Base-by-base conservation (phyloP, 2,797 vertebrate species). In the Xenops minutus region DNA sequence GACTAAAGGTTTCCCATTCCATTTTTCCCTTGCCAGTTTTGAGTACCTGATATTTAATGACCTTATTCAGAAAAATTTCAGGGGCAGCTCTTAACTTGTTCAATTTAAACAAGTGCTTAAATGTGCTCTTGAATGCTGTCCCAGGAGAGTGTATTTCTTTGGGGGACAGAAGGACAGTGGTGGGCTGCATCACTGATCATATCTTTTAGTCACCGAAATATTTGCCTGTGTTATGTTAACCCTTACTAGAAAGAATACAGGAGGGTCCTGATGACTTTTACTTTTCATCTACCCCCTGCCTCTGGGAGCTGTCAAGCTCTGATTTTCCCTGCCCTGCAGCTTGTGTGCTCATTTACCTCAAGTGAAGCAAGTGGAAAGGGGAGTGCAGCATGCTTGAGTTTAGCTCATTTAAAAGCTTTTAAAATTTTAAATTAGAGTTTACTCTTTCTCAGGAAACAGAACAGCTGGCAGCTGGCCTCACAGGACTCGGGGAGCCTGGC, bases 391-490 rank as follows among this genome's bases (percentile, higher is more conserved):
- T 88, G 69, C 93, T 91, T n/a, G 61, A 89, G 32, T 83, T 95
- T 62, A 84, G 62, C 62, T 93, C 51, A 44, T 93, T 94, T 89
- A 64, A 91, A 92, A 89, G 89, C 85, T 89, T 91, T 92, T 58
- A 75, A 54, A 91, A 37, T 78, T 89, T 92, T 88, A 83, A 93
- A 92, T 93, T 58, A 74, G 86, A 85, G 68, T 95, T 96, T 92
- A 64, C 73, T 83, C 75, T 92, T 91, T 79, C 89, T 89, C 79
- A 92, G 87, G 93, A 95, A 92, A 85, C 63, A 88, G 85, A 94
- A 85, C 93, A 95, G 82, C 92, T 95, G 92, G 92, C 64, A 95
- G 91, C 51, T 44, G 26, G 86, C 91, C 91, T 96, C 92, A 73
- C 39, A 94, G 85, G 88, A 75, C 85, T 64, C 66, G 2, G n/a